A percentile compares a stretch with the other conserved stretches of the same genome.
These are phyloP conservation scores for Grapholita molesta DNA, from an alignment of 1,140 invertebrate genomes.

Conservation along the genomic window DNA sequence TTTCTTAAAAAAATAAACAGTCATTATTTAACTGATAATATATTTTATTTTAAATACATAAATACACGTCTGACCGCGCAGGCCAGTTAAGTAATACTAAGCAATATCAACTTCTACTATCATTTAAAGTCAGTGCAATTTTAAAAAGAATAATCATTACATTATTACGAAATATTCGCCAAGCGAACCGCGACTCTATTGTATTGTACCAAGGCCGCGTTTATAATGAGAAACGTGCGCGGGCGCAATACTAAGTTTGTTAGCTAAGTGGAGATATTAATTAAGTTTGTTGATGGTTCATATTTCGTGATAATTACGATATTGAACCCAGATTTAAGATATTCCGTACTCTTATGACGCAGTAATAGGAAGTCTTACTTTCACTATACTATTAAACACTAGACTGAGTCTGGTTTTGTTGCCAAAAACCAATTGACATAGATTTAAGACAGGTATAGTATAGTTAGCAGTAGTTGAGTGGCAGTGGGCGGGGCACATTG, in stretches of 20 bases:
- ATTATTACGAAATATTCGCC: not conserved
- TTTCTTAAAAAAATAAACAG: not conserved
- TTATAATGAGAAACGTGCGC: not conserved
- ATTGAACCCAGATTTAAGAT: not conserved
- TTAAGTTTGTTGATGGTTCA: not conserved
- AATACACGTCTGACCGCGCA: not conserved
- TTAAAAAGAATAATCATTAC: not conserved
- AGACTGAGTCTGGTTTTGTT: no score
- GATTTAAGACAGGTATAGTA: no score
- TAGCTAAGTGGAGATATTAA: not conserved
- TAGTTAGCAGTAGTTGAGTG: no score
- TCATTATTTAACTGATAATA: not conserved
- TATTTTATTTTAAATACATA: not conserved
- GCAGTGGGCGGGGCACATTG: no score
- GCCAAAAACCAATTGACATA: no score
- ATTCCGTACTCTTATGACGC: conserved; percentile 5
- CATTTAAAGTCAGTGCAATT: not conserved
- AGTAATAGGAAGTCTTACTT: not conserved
- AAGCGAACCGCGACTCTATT: not conserved
- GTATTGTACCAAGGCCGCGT: not conserved
- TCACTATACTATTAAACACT: no score
- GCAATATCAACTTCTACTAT: not conserved
- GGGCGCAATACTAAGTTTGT: not conserved
- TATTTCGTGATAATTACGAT: not conserved
- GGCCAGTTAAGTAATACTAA: conserved; percentile 5